phyloP scores from a whole-genome alignment of 2,113 vertebrate species.

The Epinephelus moara region DNA sequence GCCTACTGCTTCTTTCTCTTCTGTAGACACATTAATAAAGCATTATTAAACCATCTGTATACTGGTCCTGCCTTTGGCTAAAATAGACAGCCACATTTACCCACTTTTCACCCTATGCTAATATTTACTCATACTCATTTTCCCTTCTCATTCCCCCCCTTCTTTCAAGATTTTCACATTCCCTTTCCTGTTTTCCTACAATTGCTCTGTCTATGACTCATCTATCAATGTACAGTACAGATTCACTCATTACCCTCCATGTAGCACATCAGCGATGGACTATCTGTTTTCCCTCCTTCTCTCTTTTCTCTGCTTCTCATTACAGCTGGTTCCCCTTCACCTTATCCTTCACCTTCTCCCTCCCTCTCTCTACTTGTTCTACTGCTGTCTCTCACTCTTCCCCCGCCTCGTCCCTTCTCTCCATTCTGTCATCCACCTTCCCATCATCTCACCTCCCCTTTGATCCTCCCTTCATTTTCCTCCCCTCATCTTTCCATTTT shows the following conservation, averaged over 20 bases:
- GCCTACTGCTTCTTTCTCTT: not conserved
- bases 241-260: constrained; percentile 9
- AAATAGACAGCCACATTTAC: not conserved
- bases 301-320: constrained; percentile 7
- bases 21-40: not conserved
- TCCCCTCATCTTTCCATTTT: constrained; percentile 53
- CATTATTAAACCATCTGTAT: constrained; percentile 12
- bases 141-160: too few relatives aligned
- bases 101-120: not conserved
- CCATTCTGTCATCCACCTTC: constrained; percentile 14
- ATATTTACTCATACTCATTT: not conserved
- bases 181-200: not conserved
- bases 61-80: not conserved
- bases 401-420: not conserved
- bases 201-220: not conserved
- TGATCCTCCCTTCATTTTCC: constrained; percentile 34
- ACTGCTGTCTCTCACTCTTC: not conserved
- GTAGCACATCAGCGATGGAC: constrained; percentile 3
- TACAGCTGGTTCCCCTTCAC: not conserved
- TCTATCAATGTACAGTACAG: not conserved
- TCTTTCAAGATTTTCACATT: not conserved
- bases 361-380: not conserved
- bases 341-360: not conserved
- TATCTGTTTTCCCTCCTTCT: not conserved
- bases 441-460: constrained; percentile 36